Percentiles rank a stretch among this genome's conserved stretches.
phyloP scores from a whole-genome alignment of 1,140 invertebrate genomes.

The Babylonia areolata region DNA sequence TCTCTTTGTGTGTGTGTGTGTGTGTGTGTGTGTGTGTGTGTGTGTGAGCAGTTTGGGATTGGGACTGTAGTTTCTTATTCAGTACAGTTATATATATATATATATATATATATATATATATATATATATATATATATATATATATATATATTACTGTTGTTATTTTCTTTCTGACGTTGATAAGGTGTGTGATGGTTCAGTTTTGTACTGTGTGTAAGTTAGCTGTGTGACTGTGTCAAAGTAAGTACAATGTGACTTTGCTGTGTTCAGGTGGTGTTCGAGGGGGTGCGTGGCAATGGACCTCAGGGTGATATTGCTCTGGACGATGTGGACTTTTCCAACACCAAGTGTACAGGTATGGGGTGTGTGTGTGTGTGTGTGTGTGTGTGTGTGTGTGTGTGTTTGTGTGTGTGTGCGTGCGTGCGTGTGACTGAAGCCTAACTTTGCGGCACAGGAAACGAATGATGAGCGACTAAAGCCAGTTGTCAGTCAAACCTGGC shows the following conservation, averaged over 20 bases:
- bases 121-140: background rate
- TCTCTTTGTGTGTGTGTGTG: no score
- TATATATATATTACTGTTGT: background rate
- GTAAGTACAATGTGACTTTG: background rate
- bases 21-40: no score
- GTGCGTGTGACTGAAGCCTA: background rate
- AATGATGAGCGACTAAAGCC: no score
- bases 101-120: background rate
- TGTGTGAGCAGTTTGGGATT: no score
- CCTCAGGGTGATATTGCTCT: constrained; percentile 82
- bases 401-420: background rate
- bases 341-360: constrained; percentile 54
- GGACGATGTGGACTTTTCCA: constrained; percentile 80
- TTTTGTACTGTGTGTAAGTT: constrained; percentile 9
- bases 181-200: background rate
- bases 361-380: background rate
- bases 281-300: background rate
- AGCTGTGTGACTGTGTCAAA: background rate
- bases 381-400: background rate
- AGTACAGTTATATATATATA: no score
- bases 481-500: no score
- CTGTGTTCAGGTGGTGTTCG: background rate
- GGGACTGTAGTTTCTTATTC: no score
- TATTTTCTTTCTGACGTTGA: background rate
- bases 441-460: no score